phyloP scores from a whole-genome alignment of 2,888 invertebrate genomes.

The Epsilonema sp. region DNA sequence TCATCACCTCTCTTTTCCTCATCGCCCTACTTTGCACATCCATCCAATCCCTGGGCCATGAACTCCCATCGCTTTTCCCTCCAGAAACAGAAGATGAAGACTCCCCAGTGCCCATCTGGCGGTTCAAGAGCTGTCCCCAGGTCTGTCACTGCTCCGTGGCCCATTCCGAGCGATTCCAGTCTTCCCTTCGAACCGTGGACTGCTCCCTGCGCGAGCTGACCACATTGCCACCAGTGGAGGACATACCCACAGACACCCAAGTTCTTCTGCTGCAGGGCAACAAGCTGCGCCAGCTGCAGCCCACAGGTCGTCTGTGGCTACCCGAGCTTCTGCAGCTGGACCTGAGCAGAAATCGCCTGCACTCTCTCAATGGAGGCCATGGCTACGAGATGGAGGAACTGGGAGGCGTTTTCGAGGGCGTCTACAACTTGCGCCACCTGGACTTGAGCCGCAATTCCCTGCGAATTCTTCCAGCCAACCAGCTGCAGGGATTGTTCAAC shows the following conservation, averaged over 20 bases:
- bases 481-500: conserved; percentile 29
- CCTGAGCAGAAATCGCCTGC: conserved; percentile 29
- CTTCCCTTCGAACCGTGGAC: conserved; percentile 22
- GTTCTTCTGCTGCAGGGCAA: conserved; percentile 28
- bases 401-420: conserved; percentile 28
- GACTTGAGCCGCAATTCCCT: conserved; percentile 29
- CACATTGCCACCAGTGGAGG: conserved; percentile 17
- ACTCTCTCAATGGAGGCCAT: conserved; percentile 9
- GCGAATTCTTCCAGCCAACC: conserved; percentile 28
- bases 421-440: conserved; percentile 24
- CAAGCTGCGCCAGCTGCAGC: conserved; percentile 25
- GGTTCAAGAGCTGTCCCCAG: conserved; percentile 7
- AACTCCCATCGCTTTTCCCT: too few species aligned
- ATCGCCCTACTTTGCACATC: too few species aligned
- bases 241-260: conserved; percentile 25
- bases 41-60: too few species aligned
- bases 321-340: conserved; percentile 26
- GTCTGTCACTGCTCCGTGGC: conserved; percentile 13
- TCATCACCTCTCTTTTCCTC: too few species aligned
- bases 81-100: too few species aligned
- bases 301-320: conserved; percentile 27
- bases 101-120: conserved; percentile 1
- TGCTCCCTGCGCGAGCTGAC: conserved; percentile 25
- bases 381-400: conserved; percentile 2
- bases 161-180: conserved; percentile 11